Conservation (phyloP, 2,888 invertebrate species). For the Drepanosiphum platanoidis region DNA sequence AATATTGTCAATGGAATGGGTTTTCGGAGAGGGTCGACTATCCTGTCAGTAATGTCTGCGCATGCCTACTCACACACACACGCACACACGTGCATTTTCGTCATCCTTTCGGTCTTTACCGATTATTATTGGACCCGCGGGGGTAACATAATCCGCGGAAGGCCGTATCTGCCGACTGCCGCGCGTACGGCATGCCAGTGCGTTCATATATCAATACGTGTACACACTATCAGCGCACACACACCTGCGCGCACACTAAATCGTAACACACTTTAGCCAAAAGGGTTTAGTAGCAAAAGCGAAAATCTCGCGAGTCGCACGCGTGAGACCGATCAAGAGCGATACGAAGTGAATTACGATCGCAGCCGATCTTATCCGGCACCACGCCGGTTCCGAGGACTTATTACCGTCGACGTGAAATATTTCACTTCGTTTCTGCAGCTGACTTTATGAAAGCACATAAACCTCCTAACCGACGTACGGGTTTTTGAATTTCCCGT, state of each 20-base stretch:
- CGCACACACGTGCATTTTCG: background rate
- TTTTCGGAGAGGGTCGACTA: too few relatives aligned
- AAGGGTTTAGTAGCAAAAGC: background rate
- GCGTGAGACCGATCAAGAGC: slow-evolving; percentile 26
- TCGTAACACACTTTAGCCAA: background rate
- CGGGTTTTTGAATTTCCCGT: background rate
- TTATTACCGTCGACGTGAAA: slow-evolving; percentile 6
- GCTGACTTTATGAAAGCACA: background rate
- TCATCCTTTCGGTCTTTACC: background rate
- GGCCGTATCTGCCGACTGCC: background rate
- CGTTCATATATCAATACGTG: background rate
- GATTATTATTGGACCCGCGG: background rate
- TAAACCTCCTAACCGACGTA: too few relatives aligned
- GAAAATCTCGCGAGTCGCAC: background rate
- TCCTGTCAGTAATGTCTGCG: background rate
- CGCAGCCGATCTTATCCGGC: background rate
- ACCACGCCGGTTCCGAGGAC: background rate
- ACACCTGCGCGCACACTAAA: background rate
- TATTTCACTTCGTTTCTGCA: background rate
- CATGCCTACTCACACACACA: background rate
- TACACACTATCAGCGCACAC: background rate
- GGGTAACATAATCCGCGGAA: background rate
- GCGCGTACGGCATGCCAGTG: background rate
- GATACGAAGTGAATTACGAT: slow-evolving; percentile 22
- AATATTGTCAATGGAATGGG: too few relatives aligned